Conservation (phyloP, 1,140 invertebrate genomes). For the Nymphalis io region DNA sequence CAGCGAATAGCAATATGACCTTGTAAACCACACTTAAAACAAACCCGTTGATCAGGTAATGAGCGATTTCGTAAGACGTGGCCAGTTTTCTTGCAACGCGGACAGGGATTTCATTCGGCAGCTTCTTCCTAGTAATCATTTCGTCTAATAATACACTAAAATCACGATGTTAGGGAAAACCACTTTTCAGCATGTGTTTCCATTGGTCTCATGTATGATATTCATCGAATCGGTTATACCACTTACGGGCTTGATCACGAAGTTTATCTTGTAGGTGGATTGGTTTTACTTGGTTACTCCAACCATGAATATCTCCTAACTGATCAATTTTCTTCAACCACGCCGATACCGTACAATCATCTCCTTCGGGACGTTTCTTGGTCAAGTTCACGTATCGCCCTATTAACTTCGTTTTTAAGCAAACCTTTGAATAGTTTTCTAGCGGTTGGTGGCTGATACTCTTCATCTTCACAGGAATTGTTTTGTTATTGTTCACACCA, state of each 20-base stretch:
- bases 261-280: conserved; percentile 33
- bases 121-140: conserved; percentile 46
- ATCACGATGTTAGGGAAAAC: conserved; percentile 33
- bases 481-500: not conserved
- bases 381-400: conserved; percentile 16
- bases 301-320: conserved; percentile 28
- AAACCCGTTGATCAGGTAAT: not conserved
- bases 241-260: conserved; percentile 44
- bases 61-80: not conserved
- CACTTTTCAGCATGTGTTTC: conserved; percentile 27
- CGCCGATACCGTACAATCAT: not conserved
- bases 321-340: conserved; percentile 4
- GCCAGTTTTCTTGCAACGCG: not conserved
- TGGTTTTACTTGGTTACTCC: conserved; percentile 28
- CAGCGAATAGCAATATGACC: not conserved
- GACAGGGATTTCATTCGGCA: conserved; percentile 35
- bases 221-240: conserved; percentile 41
- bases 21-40: not conserved
- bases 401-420: conserved; percentile 25
- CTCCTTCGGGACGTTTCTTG: conserved; percentile 2
- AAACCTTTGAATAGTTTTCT: conserved; percentile 14
- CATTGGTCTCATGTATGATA: conserved; percentile 28
- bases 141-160: conserved; percentile 40
- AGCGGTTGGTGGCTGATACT: not conserved
- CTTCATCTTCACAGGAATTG: not conserved